phyloP scores from a whole-genome alignment of 2,113 vertebrate genomes.

The Oryzias woworae region DNA sequence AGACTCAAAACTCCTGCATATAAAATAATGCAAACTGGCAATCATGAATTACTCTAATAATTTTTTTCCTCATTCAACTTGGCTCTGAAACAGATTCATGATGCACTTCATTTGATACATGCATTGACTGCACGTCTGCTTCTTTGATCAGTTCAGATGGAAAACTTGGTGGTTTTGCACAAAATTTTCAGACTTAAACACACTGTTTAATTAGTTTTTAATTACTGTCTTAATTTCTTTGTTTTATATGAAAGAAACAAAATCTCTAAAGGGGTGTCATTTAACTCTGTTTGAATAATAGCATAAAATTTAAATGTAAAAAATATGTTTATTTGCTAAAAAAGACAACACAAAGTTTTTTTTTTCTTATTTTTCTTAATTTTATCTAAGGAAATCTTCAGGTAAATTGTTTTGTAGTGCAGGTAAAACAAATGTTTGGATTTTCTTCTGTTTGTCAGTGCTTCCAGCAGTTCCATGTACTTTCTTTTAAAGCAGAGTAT shows the following conservation, averaged over 20 bases:
- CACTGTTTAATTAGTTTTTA: too few species aligned
- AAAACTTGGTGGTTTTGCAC: not conserved
- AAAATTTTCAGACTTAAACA: conserved; percentile 7
- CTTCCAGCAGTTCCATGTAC: not conserved
- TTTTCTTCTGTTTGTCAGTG: too few species aligned
- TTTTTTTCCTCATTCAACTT: conserved; percentile 32
- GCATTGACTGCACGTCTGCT: conserved; percentile 35
- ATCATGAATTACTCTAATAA: conserved; percentile 40
- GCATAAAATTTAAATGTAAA: not conserved
- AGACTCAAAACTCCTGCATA: not conserved
- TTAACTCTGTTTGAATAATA: too few species aligned
- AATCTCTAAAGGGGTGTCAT: too few species aligned
- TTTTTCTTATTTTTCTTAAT: too few species aligned
- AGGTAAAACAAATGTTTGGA: too few species aligned
- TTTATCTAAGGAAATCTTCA: too few species aligned
- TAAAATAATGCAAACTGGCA: conserved; percentile 27
- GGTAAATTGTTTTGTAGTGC: too few species aligned
- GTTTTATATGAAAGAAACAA: too few species aligned
- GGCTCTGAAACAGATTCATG: conserved; percentile 37
- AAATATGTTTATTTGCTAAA: not conserved
- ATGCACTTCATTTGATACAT: conserved; percentile 30
- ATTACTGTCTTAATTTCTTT: too few species aligned
- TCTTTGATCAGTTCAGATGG: not conserved
- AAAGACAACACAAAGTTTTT: not conserved
- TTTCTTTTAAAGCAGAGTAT: not conserved